Evolutionary conservation across 2,113 vertebrate species (phyloP), one percentile per base, ranked within the genome.

Genomic region (Cyanoliseus patagonus): DNA sequence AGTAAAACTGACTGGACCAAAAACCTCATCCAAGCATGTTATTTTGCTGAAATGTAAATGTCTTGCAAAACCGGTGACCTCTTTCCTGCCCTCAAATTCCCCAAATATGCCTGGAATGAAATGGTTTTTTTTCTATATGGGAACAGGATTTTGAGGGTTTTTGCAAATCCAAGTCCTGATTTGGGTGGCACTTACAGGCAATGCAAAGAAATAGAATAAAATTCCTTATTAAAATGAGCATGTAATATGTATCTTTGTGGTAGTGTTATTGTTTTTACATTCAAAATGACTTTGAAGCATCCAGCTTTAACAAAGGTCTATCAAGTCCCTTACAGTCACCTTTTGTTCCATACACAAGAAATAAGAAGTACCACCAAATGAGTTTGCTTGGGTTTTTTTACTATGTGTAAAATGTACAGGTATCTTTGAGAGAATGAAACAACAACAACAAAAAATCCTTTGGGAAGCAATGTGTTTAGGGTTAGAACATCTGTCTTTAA

Each of bases 401-500:
- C 17, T 41, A 39, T 41, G 10, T 62, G 25, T 55, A 28, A 81
- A 76, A 44, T 17, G 11, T 64, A 17, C 31, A 79, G 62, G 52
- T 78, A 31, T 31, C 8, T 7, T 42, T 84, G 44, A 52, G 19
- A 75, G 41, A 75, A 17, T 28, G 53, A 64, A 79, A 1, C 5
- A 67, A 53, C 20, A n/a, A 15, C 33, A 84, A 13, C 7, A 68
- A 44, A 31, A 3, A 17, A 7, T 81, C 68, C 46, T 83, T 61
- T 35, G 28, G 49, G 66, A 90, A 28, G 22, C n/a, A 46, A 9
- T 19, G 9, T 57, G 37, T 67, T 75, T 55, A 41, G 41, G 64
- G 55, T 86, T 80, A 91, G 28, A 80, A 83, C 76, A 88, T 83
- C 53, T 88, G 92, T 67, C 82, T 90, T 67, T 70, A 75, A 74